Conservation (phyloP, 1,140 invertebrate species). For the Lethrus apterus region DNA sequence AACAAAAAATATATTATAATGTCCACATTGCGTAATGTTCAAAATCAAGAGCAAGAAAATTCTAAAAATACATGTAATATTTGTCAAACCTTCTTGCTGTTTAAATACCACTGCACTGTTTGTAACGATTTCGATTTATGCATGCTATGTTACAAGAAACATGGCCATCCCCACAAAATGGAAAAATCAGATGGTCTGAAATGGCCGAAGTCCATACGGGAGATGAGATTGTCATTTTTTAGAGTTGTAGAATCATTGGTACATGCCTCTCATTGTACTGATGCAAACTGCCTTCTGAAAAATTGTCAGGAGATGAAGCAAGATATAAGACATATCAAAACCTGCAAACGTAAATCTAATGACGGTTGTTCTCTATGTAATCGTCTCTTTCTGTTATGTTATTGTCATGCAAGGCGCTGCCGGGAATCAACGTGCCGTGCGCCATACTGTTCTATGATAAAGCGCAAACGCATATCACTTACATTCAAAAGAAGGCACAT, state of each 20-base stretch:
- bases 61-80: constrained; percentile 99
- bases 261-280: constrained; percentile 94
- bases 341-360: constrained; percentile 92
- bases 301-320: constrained; percentile 99
- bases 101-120: constrained; percentile 91
- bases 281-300: constrained; percentile 93
- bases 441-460: constrained; percentile 97
- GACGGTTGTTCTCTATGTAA: constrained; percentile 98
- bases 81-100: constrained; percentile 94
- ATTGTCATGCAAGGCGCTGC: constrained; percentile 99
- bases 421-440: constrained; percentile 92
- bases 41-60: constrained; percentile 96
- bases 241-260: constrained; percentile 95
- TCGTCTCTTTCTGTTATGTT: constrained; percentile 95
- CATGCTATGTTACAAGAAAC: constrained; percentile 89
- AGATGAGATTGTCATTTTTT: constrained; percentile 89
- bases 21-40: constrained; percentile 96
- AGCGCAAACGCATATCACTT: constrained; percentile 93
- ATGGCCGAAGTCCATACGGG: constrained; percentile 82
- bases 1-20: constrained; percentile 94
- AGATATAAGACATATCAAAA: constrained; percentile 92
- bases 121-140: constrained; percentile 99
- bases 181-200: constrained; percentile 86
- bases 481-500: constrained; percentile 49
- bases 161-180: constrained; percentile 95